Percentiles rank a stretch among this genome's conserved stretches.
Evolutionary conservation across 2,113 vertebrate genomes (phyloP).

Genomic region (Pithys albifrons): DNA sequence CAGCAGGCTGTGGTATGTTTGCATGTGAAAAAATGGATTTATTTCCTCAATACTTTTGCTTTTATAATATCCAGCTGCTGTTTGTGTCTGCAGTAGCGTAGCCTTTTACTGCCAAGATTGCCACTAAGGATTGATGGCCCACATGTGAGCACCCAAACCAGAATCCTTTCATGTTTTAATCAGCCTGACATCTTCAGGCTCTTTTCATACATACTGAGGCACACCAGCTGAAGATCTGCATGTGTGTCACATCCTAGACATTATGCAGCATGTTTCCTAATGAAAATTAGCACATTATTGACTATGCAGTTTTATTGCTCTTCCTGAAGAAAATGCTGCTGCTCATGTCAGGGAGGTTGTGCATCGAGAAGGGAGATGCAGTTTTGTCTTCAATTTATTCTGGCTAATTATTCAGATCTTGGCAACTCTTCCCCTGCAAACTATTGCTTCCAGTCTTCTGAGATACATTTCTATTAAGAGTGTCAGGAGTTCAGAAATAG

Average conservation of each 20-base stretch:
- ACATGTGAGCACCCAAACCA: fast-evolving
- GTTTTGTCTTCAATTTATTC: neutral
- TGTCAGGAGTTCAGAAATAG: neutral
- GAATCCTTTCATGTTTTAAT: neutral
- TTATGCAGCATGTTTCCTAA: neutral
- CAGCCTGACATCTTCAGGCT: neutral
- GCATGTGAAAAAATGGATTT: neutral
- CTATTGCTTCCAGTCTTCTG: neutral
- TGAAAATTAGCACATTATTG: neutral
- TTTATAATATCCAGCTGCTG: neutral
- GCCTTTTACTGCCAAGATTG: neutral
- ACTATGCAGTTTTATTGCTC: neutral
- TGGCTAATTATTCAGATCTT: neutral
- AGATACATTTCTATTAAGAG: neutral
- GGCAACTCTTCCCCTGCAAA: neutral
- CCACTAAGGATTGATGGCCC: neutral
- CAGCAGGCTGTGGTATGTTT: slow-evolving; percentile 90
- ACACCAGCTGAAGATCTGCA: neutral
- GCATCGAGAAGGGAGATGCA: neutral
- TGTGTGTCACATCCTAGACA: fast-evolving
- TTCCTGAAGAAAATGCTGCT: neutral
- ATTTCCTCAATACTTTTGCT: neutral
- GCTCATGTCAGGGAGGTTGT: neutral
- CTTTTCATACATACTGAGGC: neutral
- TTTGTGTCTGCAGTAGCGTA: neutral